phyloP scores from a whole-genome alignment of 2,797 vertebrate species.

The Sebastes iracundus region DNA sequence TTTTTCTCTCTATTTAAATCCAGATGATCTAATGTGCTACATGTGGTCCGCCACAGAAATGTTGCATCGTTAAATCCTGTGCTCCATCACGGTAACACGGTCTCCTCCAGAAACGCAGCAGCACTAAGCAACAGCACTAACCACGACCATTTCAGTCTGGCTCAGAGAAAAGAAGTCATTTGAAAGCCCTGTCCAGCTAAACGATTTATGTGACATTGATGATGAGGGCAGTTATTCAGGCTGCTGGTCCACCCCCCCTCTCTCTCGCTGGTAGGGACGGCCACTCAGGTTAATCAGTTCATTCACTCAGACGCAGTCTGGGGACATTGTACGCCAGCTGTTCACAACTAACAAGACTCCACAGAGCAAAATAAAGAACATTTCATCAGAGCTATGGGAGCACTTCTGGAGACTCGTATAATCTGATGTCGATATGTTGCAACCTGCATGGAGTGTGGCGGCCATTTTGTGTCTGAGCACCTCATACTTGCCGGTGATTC shows the following conservation, averaged over 20 bases:
- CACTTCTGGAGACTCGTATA: conserved; percentile 28
- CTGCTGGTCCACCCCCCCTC: conserved; percentile 45
- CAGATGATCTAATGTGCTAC: neutral
- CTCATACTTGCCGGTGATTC: neutral
- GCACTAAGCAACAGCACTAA: conserved; percentile 11
- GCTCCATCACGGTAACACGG: neutral
- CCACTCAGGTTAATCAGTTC: conserved; percentile 86
- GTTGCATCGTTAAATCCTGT: conserved; percentile 21
- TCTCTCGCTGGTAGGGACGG: conserved; percentile 60
- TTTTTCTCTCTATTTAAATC: neutral
- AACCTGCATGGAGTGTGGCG: conserved; percentile 13
- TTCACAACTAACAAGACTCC: conserved; percentile 73
- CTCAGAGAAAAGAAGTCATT: conserved; percentile 32
- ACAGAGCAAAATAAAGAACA: conserved; percentile 60
- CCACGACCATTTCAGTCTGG: conserved; percentile 24
- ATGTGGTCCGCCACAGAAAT: conserved; percentile 5
- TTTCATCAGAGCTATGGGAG: conserved; percentile 57
- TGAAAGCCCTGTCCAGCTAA: conserved; percentile 58
- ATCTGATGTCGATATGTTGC: conserved; percentile 45
- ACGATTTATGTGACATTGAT: conserved; percentile 83
- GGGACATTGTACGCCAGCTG: conserved; percentile 71
- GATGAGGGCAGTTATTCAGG: conserved; percentile 77
- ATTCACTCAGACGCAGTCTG: conserved; percentile 80
- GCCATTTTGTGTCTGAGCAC: conserved; percentile 66
- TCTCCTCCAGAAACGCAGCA: conserved; percentile 15